A percentile compares a stretch with the other conserved stretches of the same genome.
These are phyloP conservation scores for Dendroctonus ponderosae DNA, from an alignment of 1,140 invertebrate species.

Conservation along the genomic window DNA sequence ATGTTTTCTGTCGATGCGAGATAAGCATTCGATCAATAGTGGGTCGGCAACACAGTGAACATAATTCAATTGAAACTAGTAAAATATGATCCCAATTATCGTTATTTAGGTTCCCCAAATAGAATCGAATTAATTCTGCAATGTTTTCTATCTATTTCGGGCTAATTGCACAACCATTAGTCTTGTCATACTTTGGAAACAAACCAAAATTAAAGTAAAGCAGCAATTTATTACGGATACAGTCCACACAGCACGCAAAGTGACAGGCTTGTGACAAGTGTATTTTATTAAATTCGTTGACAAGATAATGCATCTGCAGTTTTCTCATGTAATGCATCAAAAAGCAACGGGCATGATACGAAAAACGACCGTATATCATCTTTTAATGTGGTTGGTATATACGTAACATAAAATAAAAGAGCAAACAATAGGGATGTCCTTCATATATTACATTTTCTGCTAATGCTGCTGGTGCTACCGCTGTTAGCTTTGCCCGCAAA, in stretches of 20 bases:
- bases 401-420: slow-evolving; percentile 35
- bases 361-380: slow-evolving; percentile 34
- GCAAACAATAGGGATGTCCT: slow-evolving; percentile 36
- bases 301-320: slow-evolving; percentile 35
- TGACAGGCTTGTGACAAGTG: slow-evolving; percentile 28
- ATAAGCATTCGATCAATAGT: too few species aligned
- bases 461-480: slow-evolving; percentile 33
- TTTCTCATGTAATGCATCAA: slow-evolving; percentile 33
- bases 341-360: slow-evolving; percentile 22
- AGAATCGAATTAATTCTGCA: slow-evolving; percentile 9
- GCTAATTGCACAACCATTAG: slow-evolving; percentile 12
- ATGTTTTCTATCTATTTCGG: slow-evolving; percentile 14
- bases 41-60: background rate
- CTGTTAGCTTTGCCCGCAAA: slow-evolving; percentile 12
- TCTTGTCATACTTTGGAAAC: slow-evolving; percentile 26
- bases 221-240: slow-evolving; percentile 18
- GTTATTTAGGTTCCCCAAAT: background rate
- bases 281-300: slow-evolving; percentile 32
- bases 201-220: slow-evolving; percentile 21
- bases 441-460: slow-evolving; percentile 39
- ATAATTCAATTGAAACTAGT: background rate
- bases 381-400: slow-evolving; percentile 35
- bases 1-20: too few species aligned
- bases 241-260: slow-evolving; percentile 4
- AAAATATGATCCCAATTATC: slow-evolving; percentile 8